Percentiles rank a stretch among this genome's conserved stretches.
These are phyloP conservation scores for Bettongia penicillata DNA, from an alignment of 2,113 vertebrate genomes.

Conservation along the genomic window DNA sequence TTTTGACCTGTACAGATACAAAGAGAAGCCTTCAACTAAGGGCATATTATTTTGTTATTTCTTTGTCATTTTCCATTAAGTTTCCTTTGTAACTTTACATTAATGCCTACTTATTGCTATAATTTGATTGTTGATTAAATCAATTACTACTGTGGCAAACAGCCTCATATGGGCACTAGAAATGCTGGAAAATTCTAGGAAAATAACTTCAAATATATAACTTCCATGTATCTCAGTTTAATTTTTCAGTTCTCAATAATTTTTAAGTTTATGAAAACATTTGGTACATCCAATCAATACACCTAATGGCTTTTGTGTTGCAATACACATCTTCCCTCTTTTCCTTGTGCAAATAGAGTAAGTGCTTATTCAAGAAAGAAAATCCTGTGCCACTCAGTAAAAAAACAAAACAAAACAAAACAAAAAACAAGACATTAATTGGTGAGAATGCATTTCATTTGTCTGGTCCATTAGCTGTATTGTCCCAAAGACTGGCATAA, in stretches of 20 bases:
- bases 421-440: fast-evolving
- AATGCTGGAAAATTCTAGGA: too few species aligned
- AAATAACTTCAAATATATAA: background rate
- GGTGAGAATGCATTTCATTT: background rate
- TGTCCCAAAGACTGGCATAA: background rate
- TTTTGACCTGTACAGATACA: too few species aligned
- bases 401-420: too few species aligned
- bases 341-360: background rate
- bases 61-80: too few species aligned
- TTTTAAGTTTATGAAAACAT: background rate
- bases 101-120: too few species aligned
- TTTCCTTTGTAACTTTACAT: too few species aligned
- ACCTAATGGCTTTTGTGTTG: background rate
- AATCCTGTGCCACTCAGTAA: background rate
- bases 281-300: background rate
- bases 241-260: background rate
- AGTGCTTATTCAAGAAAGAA: background rate
- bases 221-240: too few species aligned
- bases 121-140: too few species aligned
- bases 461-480: background rate
- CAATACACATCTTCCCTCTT: background rate
- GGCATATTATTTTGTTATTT: too few species aligned
- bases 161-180: too few species aligned
- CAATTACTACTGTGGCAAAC: too few species aligned
- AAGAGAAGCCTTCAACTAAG: too few species aligned